Evolutionary conservation across 2,888 invertebrate genomes (phyloP).

Genomic region (Augochlorella aurata): DNA sequence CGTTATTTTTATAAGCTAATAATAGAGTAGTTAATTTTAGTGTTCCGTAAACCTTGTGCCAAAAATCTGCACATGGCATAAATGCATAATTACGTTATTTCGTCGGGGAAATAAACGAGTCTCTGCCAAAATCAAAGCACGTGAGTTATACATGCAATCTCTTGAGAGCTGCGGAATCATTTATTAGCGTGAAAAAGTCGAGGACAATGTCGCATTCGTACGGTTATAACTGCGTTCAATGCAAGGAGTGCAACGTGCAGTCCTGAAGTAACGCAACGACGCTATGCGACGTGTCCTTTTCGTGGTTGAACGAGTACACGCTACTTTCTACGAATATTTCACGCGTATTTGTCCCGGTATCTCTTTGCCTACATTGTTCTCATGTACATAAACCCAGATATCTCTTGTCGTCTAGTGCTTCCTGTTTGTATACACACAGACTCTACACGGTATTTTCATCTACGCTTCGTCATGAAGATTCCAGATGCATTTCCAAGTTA

Average conservation of each 20-base stretch:
- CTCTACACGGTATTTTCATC: background rate
- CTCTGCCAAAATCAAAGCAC: background rate
- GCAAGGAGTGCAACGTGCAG: background rate
- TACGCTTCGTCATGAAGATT: background rate
- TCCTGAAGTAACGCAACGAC: slow-evolving; percentile 16
- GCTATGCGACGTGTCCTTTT: slow-evolving; percentile 9
- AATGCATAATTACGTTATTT: no score
- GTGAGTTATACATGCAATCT: background rate
- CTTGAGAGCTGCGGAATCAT: background rate
- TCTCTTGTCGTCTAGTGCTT: background rate
- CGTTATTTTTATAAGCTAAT: no score
- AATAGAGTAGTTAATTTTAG: no score
- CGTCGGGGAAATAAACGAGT: background rate
- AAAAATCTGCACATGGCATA: no score
- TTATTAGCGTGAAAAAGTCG: background rate
- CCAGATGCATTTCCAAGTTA: background rate
- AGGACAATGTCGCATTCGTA: background rate
- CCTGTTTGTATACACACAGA: background rate
- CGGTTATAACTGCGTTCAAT: background rate
- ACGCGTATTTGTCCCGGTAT: slow-evolving; percentile 26
- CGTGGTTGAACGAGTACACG: slow-evolving; percentile 17
- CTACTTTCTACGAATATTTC: slow-evolving; percentile 33
- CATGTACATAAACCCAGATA: slow-evolving; percentile 14
- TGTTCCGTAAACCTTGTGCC: no score
- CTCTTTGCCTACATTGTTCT: slow-evolving; percentile 22